These are phyloP conservation scores for Agriotes lineatus DNA, from an alignment of 2,888 invertebrate species.

Conservation along the genomic window DNA sequence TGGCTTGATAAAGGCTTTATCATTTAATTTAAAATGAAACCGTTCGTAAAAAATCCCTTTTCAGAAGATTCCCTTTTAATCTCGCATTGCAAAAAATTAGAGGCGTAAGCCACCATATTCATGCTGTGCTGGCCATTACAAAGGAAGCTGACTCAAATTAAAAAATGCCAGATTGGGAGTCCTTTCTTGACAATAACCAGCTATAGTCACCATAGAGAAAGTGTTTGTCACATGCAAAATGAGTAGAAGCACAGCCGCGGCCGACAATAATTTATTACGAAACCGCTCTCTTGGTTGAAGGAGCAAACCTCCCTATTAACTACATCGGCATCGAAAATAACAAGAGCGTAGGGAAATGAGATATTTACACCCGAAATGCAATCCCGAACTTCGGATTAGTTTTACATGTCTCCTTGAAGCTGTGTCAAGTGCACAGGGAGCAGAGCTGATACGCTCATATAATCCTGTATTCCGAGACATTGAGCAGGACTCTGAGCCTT, in stretches of 20 bases:
- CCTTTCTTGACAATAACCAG: too few relatives aligned
- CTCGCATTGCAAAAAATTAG: too few relatives aligned
- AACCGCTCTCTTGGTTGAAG: neutral
- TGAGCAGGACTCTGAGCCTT: constrained; percentile 12
- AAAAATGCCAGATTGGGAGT: too few relatives aligned
- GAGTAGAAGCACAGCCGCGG: neutral
- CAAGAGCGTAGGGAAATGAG: neutral
- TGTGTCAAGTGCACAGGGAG: constrained; percentile 12
- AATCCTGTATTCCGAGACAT: constrained; percentile 21
- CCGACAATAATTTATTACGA: constrained; percentile 1
- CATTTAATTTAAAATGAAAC: too few relatives aligned
- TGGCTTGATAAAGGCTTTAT: too few relatives aligned
- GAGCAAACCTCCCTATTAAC: constrained; percentile 4
- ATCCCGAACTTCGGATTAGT: constrained; percentile 20
- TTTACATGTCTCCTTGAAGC: constrained; percentile 14
- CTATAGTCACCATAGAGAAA: too few relatives aligned
- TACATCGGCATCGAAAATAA: constrained; percentile 8
- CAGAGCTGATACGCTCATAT: constrained; percentile 13
- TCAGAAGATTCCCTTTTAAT: too few relatives aligned
- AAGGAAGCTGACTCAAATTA: too few relatives aligned
- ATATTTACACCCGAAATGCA: constrained; percentile 8
- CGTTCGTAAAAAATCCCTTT: too few relatives aligned
- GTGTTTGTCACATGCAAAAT: too few relatives aligned
- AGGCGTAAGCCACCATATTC: too few relatives aligned
- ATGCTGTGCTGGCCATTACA: too few relatives aligned